Evolutionary conservation across 2,888 invertebrate genomes (phyloP), one percentile per base, ranked within the genome.

Genomic region (Theristus sp.): DNA sequence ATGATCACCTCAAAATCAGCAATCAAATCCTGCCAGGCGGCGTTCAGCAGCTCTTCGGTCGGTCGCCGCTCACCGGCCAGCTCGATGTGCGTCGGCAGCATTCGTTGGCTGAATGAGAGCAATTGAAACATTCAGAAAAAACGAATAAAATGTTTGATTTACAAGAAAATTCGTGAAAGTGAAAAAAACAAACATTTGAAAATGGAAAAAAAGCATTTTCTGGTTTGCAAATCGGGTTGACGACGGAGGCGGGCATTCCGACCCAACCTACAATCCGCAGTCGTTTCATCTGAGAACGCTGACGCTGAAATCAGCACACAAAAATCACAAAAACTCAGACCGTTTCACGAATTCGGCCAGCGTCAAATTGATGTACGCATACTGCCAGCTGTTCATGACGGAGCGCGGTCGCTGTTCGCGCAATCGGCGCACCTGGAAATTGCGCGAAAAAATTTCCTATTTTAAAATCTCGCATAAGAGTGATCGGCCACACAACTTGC

Each of bases 321-420:
- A 49, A 17, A 20, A 24, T n/a, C 20, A 10, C 3, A 49, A 10
- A 49, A 49, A 17, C n/a, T 17, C 29, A 2, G 29, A 22, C 28
- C 2, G 28, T 17, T 56, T 28, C 22, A 57, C 57, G 53, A 57
- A 46, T 46, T 63, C 62, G 24, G 62, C 64, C 31, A 63, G 55
- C 20, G 61, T 25, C 46, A 60, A 47, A 52, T 63, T 57, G 49
- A 64, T 57, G 49, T 29, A 57, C 38, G 62, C 59, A 59, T 64
- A 64, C 59, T 64, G 64, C 60, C 60, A 64, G 53, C 6, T 25
- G 60, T 64, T 64, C 60, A 62, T 61, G 24, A 64, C 62, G 54
- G 60, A 53, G 6, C 62, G 60, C 31, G 64, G 60, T 1, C 64
- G 61, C 31, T 57, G 54, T 25, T 55, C 28, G n/a, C 64, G 64